Evolutionary conservation across 2,113 vertebrate species (phyloP).

Genomic region (Myxocyprinus asiaticus): DNA sequence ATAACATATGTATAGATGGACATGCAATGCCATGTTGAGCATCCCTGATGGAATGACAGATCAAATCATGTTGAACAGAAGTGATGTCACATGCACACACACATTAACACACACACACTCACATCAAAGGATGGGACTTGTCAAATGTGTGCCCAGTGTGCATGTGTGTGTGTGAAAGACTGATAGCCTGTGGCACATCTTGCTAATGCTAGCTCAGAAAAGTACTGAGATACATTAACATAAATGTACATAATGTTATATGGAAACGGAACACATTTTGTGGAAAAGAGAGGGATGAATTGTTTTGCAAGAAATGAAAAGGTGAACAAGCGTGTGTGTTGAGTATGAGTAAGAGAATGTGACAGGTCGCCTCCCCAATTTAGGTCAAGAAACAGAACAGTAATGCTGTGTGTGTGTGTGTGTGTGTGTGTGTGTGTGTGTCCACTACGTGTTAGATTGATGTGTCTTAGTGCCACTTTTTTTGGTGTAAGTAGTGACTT

Average conservation of each 20-base stretch:
- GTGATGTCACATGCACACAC: not conserved
- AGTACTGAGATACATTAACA: no score
- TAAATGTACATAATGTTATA: no score
- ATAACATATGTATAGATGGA: not conserved
- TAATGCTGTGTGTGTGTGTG: constrained; percentile 55
- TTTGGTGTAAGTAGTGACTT: no score
- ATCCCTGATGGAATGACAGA: constrained; percentile 1
- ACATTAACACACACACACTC: not conserved
- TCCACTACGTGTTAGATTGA: not conserved
- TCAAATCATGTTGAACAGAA: constrained; percentile 7
- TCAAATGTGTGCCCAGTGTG: no score
- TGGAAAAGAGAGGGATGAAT: not conserved
- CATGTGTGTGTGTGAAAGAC: not conserved
- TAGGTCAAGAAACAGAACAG: constrained; percentile 75
- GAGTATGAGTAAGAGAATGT: constrained; percentile 76
- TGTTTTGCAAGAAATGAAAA: not conserved
- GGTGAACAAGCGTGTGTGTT: constrained; percentile 60
- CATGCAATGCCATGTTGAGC: not conserved
- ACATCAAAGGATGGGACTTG: not conserved
- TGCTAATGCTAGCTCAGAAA: no score
- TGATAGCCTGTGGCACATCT: not conserved
- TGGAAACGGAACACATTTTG: not conserved
- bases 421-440: constrained; percentile 30
- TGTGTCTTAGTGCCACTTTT: not conserved
- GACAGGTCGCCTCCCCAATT: constrained; percentile 72